These are phyloP conservation scores for Sarcoramphus papa DNA, from an alignment of 2,797 vertebrate genomes.

Conservation along the genomic window DNA sequence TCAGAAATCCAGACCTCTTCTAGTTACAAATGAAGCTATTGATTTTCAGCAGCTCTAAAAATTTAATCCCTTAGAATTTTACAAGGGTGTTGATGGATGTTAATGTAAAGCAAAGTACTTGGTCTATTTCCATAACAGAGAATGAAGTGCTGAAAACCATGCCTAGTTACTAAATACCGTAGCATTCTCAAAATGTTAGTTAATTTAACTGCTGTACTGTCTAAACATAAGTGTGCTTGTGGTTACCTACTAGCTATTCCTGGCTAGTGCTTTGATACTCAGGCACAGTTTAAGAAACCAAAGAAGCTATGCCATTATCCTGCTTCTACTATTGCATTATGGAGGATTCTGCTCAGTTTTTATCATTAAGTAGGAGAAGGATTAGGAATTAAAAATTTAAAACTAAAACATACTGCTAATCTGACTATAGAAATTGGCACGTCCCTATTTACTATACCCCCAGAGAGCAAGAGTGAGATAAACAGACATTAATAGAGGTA, in stretches of 20 bases:
- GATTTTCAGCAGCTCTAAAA: constrained; percentile 6
- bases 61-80: background rate
- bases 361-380: background rate
- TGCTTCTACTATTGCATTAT: background rate
- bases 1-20: background rate
- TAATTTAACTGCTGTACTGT: background rate
- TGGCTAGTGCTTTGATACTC: background rate
- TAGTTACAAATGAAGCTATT: background rate
- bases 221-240: background rate
- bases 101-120: background rate
- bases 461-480: background rate
- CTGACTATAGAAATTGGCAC: background rate
- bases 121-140: background rate
- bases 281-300: background rate
- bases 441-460: fast-evolving
- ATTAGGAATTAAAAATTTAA: background rate
- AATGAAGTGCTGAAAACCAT: background rate
- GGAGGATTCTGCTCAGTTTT: background rate
- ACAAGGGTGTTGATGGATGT: background rate
- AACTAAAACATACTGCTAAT: background rate
- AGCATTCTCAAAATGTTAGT: background rate
- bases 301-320: background rate
- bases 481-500: background rate
- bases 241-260: background rate
- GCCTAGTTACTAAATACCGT: background rate